Conservation (phyloP, 92 coral and sea anemone species). For the Phenganax subtilis region DNA sequence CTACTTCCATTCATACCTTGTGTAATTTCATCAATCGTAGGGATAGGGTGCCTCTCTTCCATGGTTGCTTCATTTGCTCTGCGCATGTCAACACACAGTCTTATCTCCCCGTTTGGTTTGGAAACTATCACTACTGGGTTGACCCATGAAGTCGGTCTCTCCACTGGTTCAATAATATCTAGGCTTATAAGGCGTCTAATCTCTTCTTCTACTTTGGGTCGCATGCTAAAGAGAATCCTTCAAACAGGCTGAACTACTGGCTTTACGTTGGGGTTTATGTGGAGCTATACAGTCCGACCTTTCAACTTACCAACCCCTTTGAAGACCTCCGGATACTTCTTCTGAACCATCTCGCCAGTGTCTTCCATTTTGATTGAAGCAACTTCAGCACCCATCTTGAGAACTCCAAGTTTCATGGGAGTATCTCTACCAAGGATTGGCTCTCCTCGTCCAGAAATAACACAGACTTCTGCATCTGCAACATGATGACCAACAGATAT, state of each 20-base stretch:
- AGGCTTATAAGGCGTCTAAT: slow-evolving; percentile 16
- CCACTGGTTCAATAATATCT: slow-evolving; percentile 35
- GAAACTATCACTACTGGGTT: slow-evolving; percentile 38
- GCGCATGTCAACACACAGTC: slow-evolving; percentile 26
- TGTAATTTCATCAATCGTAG: slow-evolving; percentile 46
- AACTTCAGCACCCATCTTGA: slow-evolving; percentile 39
- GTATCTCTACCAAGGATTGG: slow-evolving; percentile 38
- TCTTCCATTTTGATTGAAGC: slow-evolving; percentile 19
- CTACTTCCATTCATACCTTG: slow-evolving; percentile 40
- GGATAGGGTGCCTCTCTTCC: slow-evolving; percentile 51
- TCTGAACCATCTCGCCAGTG: slow-evolving; percentile 24
- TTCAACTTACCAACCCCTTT: slow-evolving; percentile 40
- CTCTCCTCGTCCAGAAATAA: slow-evolving; percentile 39
- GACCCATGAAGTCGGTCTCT: slow-evolving; percentile 40
- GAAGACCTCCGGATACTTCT: slow-evolving; percentile 40
- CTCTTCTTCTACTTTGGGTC: slow-evolving; percentile 33
- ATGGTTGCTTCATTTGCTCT: slow-evolving; percentile 39
- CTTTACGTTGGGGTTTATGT: slow-evolving; percentile 35
- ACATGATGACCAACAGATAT: slow-evolving; percentile 22
- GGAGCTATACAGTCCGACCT: slow-evolving; percentile 33
- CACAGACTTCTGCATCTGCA: slow-evolving; percentile 36
- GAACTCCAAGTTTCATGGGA: slow-evolving; percentile 35
- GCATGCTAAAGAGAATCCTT: not conserved
- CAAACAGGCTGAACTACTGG: slow-evolving; percentile 39
- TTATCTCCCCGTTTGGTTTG: slow-evolving; percentile 3